These are phyloP conservation scores for Mesorhabditis belari DNA, from an alignment of 2,888 invertebrate genomes.

Conservation along the genomic window DNA sequence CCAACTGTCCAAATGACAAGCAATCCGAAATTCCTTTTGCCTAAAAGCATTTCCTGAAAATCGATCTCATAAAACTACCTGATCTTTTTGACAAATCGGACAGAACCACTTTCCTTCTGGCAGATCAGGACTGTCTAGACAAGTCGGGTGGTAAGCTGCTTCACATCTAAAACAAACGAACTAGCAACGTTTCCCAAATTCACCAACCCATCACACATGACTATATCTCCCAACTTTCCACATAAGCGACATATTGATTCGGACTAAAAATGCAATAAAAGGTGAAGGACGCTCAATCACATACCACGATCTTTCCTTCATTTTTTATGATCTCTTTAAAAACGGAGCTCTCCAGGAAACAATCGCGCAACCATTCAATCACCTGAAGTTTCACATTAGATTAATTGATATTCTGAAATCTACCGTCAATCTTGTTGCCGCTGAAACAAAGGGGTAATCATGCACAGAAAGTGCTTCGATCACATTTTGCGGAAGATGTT, in stretches of 20 bases:
- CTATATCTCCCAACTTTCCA: slow-evolving; percentile 15
- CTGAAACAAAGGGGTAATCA: slow-evolving; percentile 74
- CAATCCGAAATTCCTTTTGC: slow-evolving; percentile 82
- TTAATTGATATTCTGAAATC: not conserved
- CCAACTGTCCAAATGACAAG: slow-evolving; percentile 60
- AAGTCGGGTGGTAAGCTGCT: not conserved
- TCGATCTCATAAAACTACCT: slow-evolving; percentile 1
- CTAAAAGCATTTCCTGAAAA: not conserved
- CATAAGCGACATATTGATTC: slow-evolving; percentile 56
- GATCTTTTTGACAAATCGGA: not conserved
- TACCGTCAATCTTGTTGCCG: slow-evolving; percentile 60
- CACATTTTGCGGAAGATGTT: slow-evolving; percentile 24
- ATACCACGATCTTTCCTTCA: slow-evolving; percentile 55
- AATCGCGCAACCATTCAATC: slow-evolving; percentile 76
- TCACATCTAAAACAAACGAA: not conserved
- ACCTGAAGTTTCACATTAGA: slow-evolving; percentile 12
- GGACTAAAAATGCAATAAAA: slow-evolving; percentile 52
- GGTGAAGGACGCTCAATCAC: not conserved
- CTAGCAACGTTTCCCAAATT: not conserved
- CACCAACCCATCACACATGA: slow-evolving; percentile 75
- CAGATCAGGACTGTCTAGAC: not conserved
- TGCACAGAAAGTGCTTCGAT: slow-evolving; percentile 19
- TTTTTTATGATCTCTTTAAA: slow-evolving; percentile 85
- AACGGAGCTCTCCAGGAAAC: slow-evolving; percentile 83
- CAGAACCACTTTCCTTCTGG: not conserved